Evolutionary conservation across 92 coral and sea anemone species (phyloP).

Genomic region (Phymanthus crucifer): DNA sequence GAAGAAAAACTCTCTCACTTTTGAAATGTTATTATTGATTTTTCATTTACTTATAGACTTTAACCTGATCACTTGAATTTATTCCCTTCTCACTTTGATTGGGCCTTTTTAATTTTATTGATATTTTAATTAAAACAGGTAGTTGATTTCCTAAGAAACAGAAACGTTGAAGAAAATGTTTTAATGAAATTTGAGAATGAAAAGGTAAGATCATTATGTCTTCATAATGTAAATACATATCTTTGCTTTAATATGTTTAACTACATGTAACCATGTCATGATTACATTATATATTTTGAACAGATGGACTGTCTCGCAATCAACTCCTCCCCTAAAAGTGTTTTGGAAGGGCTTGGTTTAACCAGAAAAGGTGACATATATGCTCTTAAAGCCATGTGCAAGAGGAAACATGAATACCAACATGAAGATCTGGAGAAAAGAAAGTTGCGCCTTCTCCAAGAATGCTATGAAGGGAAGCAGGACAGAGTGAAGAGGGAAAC

Average conservation of each 20-base stretch:
- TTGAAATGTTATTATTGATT: too few species aligned
- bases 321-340: constrained; percentile 24
- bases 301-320: constrained; percentile 47
- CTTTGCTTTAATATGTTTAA: neutral
- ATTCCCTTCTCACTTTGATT: too few species aligned
- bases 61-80: too few species aligned
- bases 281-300: neutral
- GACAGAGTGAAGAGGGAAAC: constrained; percentile 15
- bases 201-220: neutral
- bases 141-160: neutral
- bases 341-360: constrained; percentile 27
- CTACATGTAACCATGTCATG: neutral
- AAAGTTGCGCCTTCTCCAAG: constrained; percentile 16
- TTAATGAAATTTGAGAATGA: neutral
- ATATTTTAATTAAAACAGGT: neutral
- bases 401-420: constrained; percentile 3
- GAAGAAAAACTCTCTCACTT: too few species aligned
- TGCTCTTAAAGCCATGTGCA: constrained; percentile 44
- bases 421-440: constrained; percentile 26
- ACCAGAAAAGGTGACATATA: constrained; percentile 35
- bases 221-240: neutral
- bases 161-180: neutral
- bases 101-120: neutral
- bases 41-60: too few species aligned
- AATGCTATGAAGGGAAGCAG: constrained; percentile 18